Evolutionary conservation across 2,113 vertebrate genomes (phyloP), one percentile per base, ranked within the genome.

Genomic region (Neogale vison): DNA sequence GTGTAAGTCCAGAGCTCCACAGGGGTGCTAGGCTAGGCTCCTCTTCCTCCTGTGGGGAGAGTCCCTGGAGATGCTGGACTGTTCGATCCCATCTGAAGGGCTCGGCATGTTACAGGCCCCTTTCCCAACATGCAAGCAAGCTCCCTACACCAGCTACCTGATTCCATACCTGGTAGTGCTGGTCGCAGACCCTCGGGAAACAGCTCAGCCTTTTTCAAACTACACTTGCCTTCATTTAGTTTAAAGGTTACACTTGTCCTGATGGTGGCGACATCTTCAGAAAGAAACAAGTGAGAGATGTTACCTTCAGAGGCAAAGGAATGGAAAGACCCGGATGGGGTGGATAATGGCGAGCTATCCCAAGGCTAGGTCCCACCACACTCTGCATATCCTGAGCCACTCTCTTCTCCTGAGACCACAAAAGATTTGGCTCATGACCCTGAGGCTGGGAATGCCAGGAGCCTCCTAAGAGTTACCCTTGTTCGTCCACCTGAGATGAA

Each of bases 231-330:
- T 89, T 99, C 99, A 97, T 99, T 99, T 97, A 99, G 99, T 97
- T 99, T 99, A 99, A 99, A 99, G 42, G 99, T 99, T 98, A 99
- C 98, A 0, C 99, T 99, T 98, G 99, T 99, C 98, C 99, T 99
- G 98, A 99, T 96, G 97, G 99, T 99, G 85, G 99, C 97, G 92
- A 98, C 98, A 97, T 99, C 98, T 98, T 99, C 98, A 99, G 98
- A 92, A 97, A 98, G 95, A 98, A 98, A 98, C 86, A 98, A 99
- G 98, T 76, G 88, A 98, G 83, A 97, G 69, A 97, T 0, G 0
- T 99, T 98, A 98, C 85, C 98, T 97, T 80, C 26, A 85, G 88
- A 96, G 93, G 12, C 21, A 98, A 85, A 98, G 93, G 97, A 61
- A 72, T 45, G 92, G 81, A 86, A 93, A 94, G 83, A 95, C 21